Conservation (phyloP, 1,140 invertebrate species). For the Caenorhabditis inopinata region DNA sequence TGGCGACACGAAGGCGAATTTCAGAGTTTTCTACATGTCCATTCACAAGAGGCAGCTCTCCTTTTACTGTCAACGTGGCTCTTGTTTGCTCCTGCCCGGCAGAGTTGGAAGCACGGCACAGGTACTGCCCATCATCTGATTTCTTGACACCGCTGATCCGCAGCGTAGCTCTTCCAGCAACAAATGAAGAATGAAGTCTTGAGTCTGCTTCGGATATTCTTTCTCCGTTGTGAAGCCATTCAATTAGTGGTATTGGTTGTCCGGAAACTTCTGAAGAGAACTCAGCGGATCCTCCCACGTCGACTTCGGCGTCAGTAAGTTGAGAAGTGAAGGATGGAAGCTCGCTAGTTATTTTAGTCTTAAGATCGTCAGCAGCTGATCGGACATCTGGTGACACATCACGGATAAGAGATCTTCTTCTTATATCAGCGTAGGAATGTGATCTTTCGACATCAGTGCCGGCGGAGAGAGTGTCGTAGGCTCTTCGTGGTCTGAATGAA, state of each 20-base stretch:
- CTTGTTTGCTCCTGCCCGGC: slow-evolving; percentile 75
- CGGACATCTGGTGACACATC: slow-evolving; percentile 20
- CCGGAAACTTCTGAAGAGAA: slow-evolving; percentile 46
- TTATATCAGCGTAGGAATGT: slow-evolving; percentile 48
- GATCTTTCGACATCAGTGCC: slow-evolving; percentile 48
- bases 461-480: slow-evolving; percentile 46
- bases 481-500: slow-evolving; percentile 38
- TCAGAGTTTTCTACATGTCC: slow-evolving; percentile 70
- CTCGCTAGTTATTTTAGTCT: slow-evolving; percentile 37
- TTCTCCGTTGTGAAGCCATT: slow-evolving; percentile 55
- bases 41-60: not conserved
- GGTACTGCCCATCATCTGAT: slow-evolving; percentile 85
- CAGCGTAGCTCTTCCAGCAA: slow-evolving; percentile 34
- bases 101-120: slow-evolving; percentile 85
- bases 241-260: slow-evolving; percentile 49
- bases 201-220: slow-evolving; percentile 36
- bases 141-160: slow-evolving; percentile 64
- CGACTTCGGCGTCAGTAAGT: slow-evolving; percentile 40
- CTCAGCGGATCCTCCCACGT: slow-evolving; percentile 42
- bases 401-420: not conserved
- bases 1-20: not conserved
- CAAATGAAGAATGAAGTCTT: slow-evolving; percentile 32
- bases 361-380: slow-evolving; percentile 37
- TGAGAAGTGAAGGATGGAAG: slow-evolving; percentile 40
- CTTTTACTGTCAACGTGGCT: slow-evolving; percentile 23